Percentiles rank a stretch among this genome's conserved stretches.
phyloP scores from a whole-genome alignment of 2,797 vertebrate species.

The Lepus townsendii region DNA sequence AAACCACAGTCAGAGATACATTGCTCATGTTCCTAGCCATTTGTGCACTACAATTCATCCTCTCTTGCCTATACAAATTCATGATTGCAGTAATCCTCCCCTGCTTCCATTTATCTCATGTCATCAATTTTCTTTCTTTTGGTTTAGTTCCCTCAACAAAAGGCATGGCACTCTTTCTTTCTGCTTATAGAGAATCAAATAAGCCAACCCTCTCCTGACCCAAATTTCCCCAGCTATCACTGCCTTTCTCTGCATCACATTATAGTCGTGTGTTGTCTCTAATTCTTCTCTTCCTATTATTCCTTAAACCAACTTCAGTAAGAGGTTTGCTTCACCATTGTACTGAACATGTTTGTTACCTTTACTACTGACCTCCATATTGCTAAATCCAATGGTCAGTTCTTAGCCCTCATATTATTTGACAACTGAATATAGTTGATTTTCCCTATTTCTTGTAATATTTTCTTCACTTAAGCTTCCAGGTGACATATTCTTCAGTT shows the following conservation, averaged over 20 bases:
- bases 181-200: background rate
- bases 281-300: background rate
- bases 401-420: conserved; percentile 5
- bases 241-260: background rate
- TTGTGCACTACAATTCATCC: conserved; percentile 12
- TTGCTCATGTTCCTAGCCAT: background rate
- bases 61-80: background rate
- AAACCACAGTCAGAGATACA: background rate
- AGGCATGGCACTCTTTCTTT: background rate
- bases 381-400: background rate
- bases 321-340: background rate
- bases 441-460: background rate
- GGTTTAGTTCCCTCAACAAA: background rate
- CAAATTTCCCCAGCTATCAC: background rate
- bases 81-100: background rate
- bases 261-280: background rate
- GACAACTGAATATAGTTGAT: background rate
- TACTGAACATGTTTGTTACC: background rate
- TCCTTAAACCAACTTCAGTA: background rate
- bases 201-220: background rate
- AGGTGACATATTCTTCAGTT: background rate
- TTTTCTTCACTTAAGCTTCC: background rate
- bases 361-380: background rate
- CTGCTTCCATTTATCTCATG: background rate
- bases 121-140: background rate